phyloP scores from a whole-genome alignment of 2,113 vertebrate genomes.

The Erpornis zantholeuca region DNA sequence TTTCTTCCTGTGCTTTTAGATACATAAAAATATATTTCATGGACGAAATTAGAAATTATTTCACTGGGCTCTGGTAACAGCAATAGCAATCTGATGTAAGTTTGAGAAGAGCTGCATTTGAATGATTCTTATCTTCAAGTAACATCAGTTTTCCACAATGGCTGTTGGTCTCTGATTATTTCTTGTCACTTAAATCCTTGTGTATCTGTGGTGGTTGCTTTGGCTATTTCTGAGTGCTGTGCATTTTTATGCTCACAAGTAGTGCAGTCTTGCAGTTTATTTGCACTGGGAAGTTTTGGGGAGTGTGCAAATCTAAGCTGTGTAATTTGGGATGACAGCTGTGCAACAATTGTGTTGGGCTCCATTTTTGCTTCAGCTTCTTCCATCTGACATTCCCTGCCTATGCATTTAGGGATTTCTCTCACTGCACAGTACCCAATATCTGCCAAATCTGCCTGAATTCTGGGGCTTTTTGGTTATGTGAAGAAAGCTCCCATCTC shows the following conservation, averaged over 20 bases:
- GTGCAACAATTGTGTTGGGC: rapidly evolving
- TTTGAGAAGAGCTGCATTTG: neutral
- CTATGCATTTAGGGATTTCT: neutral
- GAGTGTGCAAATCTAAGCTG: neutral
- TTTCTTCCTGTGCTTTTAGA: neutral
- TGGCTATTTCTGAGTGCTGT: neutral
- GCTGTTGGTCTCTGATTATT: neutral
- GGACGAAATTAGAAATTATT: neutral
- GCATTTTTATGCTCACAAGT: neutral
- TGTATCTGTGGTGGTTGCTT: neutral
- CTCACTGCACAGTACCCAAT: neutral
- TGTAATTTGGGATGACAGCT: neutral
- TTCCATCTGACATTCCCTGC: neutral
- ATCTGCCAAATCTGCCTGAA: neutral
- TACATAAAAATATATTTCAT: neutral
- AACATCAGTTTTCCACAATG: neutral
- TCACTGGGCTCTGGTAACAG: neutral
- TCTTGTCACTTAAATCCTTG: neutral
- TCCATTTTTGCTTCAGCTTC: neutral
- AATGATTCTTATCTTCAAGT: neutral
- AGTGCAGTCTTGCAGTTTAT: neutral
- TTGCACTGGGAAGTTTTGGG: neutral
- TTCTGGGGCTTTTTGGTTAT: neutral
- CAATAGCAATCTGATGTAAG: neutral
- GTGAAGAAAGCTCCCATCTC: rapidly evolving